Percentiles rank a stretch among this genome's conserved stretches.
Evolutionary conservation across 2,113 vertebrate genomes (phyloP).

Genomic region (Melierax canorus): DNA sequence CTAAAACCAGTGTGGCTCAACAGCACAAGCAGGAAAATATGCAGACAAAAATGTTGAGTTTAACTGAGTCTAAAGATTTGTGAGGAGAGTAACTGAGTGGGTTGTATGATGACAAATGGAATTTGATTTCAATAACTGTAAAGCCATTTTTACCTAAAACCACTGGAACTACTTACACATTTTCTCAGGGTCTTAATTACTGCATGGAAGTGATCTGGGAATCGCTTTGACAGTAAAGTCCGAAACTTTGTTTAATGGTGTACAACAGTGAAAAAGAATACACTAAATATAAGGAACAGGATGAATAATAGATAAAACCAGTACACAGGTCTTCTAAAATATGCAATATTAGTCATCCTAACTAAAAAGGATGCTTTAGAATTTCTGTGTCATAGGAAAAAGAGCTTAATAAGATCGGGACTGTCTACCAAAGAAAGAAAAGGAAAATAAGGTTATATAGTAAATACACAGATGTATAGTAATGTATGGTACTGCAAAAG

Average conservation of each 20-base stretch:
- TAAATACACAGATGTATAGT: background rate
- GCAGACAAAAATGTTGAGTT: background rate
- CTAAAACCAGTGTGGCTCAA: background rate
- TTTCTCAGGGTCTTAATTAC: background rate
- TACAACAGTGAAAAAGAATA: background rate
- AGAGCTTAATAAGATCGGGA: background rate
- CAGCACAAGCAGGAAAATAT: background rate
- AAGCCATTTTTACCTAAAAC: background rate
- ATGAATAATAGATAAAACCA: constrained; percentile 11
- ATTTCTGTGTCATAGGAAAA: background rate
- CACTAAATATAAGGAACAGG: background rate
- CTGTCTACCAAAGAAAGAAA: background rate
- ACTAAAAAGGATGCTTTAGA: background rate
- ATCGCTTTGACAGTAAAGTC: background rate
- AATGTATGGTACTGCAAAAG: background rate
- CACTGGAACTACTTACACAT: background rate
- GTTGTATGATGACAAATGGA: background rate
- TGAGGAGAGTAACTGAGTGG: background rate
- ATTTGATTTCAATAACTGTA: background rate
- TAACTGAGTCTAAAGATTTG: background rate
- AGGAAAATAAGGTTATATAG: background rate
- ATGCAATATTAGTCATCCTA: background rate
- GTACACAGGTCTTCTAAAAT: background rate
- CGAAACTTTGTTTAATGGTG: background rate
- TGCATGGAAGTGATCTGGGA: background rate